Percentiles rank a stretch among this genome's conserved stretches.
phyloP scores from a whole-genome alignment of 2,888 invertebrate species.

The Coelopa pilipes region DNA sequence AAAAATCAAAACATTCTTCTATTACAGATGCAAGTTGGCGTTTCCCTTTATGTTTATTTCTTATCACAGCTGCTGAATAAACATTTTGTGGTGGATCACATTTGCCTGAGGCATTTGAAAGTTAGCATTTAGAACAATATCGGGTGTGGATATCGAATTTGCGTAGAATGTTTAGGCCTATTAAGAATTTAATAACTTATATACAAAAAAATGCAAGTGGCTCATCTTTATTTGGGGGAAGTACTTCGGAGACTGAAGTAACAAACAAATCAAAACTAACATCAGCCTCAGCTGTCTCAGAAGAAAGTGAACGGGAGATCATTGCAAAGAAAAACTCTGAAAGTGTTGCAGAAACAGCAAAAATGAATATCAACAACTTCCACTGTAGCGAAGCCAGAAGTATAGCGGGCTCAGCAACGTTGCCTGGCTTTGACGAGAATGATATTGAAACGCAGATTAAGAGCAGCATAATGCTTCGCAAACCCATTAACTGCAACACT shows the following conservation, averaged over 20 bases:
- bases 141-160: not conserved
- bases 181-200: slow-evolving; percentile 65
- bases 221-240: slow-evolving; percentile 60
- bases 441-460: slow-evolving; percentile 60
- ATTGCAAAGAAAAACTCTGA: slow-evolving; percentile 4
- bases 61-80: not conserved
- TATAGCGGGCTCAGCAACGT: not conserved
- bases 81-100: slow-evolving; percentile 12
- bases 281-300: slow-evolving; percentile 13
- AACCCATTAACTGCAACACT: slow-evolving; percentile 35
- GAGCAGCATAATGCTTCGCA: slow-evolving; percentile 54
- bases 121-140: not conserved
- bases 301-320: not conserved
- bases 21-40: slow-evolving; percentile 30
- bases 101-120: not conserved
- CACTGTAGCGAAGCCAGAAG: not conserved
- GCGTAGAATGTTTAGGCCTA: slow-evolving; percentile 63
- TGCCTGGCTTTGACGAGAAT: slow-evolving; percentile 41
- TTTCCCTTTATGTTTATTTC: not conserved
- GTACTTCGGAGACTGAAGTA: slow-evolving; percentile 41
- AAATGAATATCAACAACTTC: slow-evolving; percentile 21
- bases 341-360: slow-evolving; percentile 29
- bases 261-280: slow-evolving; percentile 20
- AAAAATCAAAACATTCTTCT: not conserved
- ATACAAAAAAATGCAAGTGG: slow-evolving; percentile 66